A percentile compares a stretch with the other conserved stretches of the same genome.
phyloP scores from a whole-genome alignment of 1,140 invertebrate species.

The Meloidogyne floridensis region DNA sequence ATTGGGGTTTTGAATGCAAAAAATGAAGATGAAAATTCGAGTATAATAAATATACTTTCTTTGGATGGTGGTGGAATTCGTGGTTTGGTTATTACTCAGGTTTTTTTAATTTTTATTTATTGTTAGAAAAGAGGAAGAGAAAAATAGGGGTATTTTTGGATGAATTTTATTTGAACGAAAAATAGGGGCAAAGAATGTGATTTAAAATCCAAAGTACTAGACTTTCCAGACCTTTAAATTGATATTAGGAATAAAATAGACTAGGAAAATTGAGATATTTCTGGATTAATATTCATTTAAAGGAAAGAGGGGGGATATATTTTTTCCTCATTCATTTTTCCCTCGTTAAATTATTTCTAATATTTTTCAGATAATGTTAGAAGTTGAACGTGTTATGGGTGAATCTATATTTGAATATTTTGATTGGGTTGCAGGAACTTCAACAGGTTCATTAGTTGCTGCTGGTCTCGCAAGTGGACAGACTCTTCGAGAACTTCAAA shows the following conservation, averaged over 20 bases:
- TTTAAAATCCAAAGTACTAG: too few relatives aligned
- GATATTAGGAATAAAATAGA: too few relatives aligned
- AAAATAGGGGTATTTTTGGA: too few relatives aligned
- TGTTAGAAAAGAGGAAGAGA: too few relatives aligned
- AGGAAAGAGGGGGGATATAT: too few relatives aligned
- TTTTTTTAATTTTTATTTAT: slow-evolving; percentile 18
- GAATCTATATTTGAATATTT: slow-evolving; percentile 71
- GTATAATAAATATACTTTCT: slow-evolving; percentile 57
- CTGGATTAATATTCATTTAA: too few relatives aligned
- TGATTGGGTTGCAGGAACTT: slow-evolving; percentile 95
- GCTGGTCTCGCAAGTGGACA: slow-evolving; percentile 71
- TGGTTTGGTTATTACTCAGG: slow-evolving; percentile 62
- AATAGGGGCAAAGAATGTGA: too few relatives aligned
- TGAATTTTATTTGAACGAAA: too few relatives aligned
- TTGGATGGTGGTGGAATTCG: slow-evolving; percentile 64
- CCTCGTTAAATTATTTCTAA: neutral
- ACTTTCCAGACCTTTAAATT: too few relatives aligned
- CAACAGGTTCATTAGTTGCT: slow-evolving; percentile 90
- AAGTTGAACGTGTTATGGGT: slow-evolving; percentile 55
- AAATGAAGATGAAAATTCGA: slow-evolving; percentile 32
- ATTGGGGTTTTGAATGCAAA: slow-evolving; percentile 36
- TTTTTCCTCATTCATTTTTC: too few relatives aligned
- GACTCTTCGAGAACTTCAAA: slow-evolving; percentile 13
- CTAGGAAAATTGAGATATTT: too few relatives aligned
- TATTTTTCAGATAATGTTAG: slow-evolving; percentile 53